These are phyloP conservation scores for Cebidichthys violaceus DNA, from an alignment of 2,113 vertebrate genomes.

Conservation along the genomic window DNA sequence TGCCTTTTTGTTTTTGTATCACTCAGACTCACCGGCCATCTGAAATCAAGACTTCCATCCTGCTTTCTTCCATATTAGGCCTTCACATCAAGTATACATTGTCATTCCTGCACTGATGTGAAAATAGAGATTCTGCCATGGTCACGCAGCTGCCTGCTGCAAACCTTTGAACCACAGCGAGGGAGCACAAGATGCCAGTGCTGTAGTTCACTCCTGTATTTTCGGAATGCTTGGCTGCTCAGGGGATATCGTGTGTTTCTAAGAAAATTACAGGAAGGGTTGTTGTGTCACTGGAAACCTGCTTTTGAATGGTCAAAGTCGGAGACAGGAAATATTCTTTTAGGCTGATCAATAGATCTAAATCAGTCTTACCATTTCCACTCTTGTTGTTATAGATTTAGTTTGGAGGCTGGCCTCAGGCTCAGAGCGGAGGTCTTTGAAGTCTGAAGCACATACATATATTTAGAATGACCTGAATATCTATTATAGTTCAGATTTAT, in stretches of 20 bases:
- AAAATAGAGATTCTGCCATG: constrained; percentile 4
- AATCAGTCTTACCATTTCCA: neutral
- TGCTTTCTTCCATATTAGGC: constrained; percentile 21
- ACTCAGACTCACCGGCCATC: neutral
- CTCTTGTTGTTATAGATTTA: constrained; percentile 27
- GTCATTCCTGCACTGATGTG: constrained; percentile 8
- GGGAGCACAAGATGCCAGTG: neutral
- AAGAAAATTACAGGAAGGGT: neutral
- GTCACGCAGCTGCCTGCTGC: constrained; percentile 16
- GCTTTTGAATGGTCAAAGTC: neutral
- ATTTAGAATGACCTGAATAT: constrained; percentile 59
- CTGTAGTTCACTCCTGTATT: neutral
- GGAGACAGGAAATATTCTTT: neutral
- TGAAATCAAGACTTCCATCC: neutral
- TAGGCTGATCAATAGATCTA: constrained; percentile 24
- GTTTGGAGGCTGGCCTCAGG: constrained; percentile 11
- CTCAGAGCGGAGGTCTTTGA: constrained; percentile 40
- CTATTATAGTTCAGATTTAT: neutral
- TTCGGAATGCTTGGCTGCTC: constrained; percentile 3
- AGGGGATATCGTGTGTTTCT: neutral
- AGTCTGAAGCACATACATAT: constrained; percentile 34
- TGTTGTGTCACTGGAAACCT: neutral
- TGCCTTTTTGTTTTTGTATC: constrained; percentile 23
- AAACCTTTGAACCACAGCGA: constrained; percentile 54
- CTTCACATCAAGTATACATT: constrained; percentile 1